phyloP scores from a whole-genome alignment of 2,797 vertebrate species.

The Meriones psammophilus region DNA sequence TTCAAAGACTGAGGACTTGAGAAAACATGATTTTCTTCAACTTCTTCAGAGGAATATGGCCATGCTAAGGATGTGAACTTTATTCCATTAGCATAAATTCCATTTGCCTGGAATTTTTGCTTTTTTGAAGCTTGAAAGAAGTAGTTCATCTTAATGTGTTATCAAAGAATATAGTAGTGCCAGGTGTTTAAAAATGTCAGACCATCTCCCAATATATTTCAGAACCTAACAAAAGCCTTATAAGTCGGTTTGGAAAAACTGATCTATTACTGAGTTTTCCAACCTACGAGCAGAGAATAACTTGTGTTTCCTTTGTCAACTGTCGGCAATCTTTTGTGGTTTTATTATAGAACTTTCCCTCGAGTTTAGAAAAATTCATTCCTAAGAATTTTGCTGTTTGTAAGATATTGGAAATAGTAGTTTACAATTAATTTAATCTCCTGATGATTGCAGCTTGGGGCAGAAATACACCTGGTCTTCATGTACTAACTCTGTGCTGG shows the following conservation, averaged over 20 bases:
- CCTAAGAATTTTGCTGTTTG: neutral
- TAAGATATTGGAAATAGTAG: no score
- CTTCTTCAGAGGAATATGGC: neutral
- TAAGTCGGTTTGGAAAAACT: neutral
- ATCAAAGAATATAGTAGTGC: neutral
- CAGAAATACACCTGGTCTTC: neutral
- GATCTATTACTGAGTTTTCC: neutral
- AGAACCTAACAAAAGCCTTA: neutral
- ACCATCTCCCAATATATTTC: neutral
- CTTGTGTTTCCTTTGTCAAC: neutral
- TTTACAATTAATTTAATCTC: neutral
- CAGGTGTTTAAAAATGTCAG: neutral
- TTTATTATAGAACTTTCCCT: neutral
- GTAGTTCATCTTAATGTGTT: constrained; percentile 45
- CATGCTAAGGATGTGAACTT: neutral
- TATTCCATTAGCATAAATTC: neutral
- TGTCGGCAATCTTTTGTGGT: neutral
- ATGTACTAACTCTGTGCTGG: neutral
- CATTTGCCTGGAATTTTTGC: neutral
- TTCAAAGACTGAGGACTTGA: neutral
- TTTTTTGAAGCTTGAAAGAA: constrained; percentile 38
- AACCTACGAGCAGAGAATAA: neutral
- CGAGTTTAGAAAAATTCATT: neutral
- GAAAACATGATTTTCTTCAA: neutral
- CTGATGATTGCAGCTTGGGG: neutral